These are phyloP conservation scores for Loriculus beryllinus DNA, from an alignment of 2,797 vertebrate species.

Conservation along the genomic window DNA sequence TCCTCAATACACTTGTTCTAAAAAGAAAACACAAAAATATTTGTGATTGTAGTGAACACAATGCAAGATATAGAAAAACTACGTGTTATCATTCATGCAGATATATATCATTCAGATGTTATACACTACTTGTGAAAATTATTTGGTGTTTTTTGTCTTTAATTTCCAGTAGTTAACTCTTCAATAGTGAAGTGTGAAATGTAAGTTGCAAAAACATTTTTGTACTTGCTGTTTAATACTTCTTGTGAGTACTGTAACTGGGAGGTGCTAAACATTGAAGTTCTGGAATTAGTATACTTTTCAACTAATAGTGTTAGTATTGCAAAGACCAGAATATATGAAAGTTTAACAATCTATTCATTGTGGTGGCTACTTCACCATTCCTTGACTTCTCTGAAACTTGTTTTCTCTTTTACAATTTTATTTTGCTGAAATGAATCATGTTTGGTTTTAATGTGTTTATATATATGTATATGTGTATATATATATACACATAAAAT, in stretches of 20 bases:
- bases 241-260: not conserved
- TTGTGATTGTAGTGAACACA: not conserved
- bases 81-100: not conserved
- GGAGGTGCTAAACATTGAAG: not conserved
- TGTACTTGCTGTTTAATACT: not conserved
- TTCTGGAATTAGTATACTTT: not conserved
- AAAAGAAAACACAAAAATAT: not conserved
- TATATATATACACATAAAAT: not conserved
- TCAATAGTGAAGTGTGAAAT: not conserved
- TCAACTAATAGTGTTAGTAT: not conserved
- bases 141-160: not conserved
- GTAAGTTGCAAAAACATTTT: not conserved
- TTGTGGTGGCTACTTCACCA: not conserved
- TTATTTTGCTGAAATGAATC: not conserved
- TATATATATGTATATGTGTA: not conserved
- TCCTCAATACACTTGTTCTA: not conserved
- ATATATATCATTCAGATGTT: not conserved
- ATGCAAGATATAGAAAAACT: not conserved
- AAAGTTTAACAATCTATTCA: not conserved
- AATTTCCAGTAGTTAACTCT: not conserved
- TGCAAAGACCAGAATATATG: not conserved
- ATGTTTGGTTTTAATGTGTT: not conserved
- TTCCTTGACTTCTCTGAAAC: not conserved
- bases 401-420: not conserved
- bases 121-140: not conserved